Percentiles rank a stretch among this genome's conserved stretches.
phyloP scores from a whole-genome alignment of 1,140 invertebrate species.

The Drosophila sproati region DNA sequence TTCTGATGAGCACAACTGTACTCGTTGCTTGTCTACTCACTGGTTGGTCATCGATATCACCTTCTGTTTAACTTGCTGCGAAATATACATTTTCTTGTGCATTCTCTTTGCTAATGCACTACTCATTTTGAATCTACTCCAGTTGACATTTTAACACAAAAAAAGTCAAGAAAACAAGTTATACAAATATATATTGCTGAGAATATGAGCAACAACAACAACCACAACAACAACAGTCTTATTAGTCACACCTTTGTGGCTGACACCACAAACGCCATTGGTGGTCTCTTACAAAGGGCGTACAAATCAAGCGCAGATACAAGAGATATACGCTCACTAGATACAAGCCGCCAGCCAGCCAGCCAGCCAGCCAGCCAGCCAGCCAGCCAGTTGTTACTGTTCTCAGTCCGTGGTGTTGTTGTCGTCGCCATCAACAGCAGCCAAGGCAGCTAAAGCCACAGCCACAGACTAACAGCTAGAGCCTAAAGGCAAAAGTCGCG shows the following conservation, averaged over 20 bases:
- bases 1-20: too few species aligned
- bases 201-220: constrained; percentile 14
- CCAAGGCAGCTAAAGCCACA: constrained; percentile 4
- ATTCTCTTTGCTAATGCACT: too few species aligned
- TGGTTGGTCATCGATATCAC: too few species aligned
- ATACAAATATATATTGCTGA: constrained; percentile 3
- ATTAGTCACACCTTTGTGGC: constrained; percentile 51
- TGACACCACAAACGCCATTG: constrained; percentile 48
- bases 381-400: constrained; percentile 31
- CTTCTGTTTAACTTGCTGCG: too few species aligned
- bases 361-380: constrained; percentile 8
- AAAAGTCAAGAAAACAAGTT: background rate
- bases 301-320: constrained; percentile 38
- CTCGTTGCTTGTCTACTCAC: too few species aligned
- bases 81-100: too few species aligned
- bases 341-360: background rate
- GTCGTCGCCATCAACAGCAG: constrained; percentile 7
- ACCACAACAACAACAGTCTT: constrained; percentile 19
- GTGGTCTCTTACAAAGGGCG: constrained; percentile 48
- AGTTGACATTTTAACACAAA: background rate
- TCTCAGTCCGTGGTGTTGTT: constrained; percentile 26
- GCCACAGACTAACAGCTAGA: background rate
- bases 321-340: constrained; percentile 8
- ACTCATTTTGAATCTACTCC: too few species aligned
- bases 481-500: constrained; percentile 20